Conservation (phyloP, 2,113 vertebrate species). For the Dissostichus mawsoni region DNA sequence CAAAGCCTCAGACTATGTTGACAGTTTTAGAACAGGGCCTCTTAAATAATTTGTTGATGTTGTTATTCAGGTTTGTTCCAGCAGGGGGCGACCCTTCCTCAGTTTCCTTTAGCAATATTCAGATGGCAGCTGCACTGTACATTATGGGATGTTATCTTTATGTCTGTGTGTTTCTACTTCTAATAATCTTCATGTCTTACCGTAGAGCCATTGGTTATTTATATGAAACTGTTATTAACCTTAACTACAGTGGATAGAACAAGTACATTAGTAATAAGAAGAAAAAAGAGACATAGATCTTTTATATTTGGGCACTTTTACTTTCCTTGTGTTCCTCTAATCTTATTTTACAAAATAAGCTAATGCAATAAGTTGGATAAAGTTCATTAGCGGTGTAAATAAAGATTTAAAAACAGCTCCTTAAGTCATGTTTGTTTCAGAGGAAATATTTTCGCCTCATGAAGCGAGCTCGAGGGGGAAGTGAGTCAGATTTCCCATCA, state of each 20-base stretch:
- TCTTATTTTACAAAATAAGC: too few species aligned
- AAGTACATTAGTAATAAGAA: too few species aligned
- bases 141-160: too few species aligned
- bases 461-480: neutral
- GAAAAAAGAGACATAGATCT: too few species aligned
- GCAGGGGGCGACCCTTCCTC: neutral
- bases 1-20: neutral
- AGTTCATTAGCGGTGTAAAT: neutral
- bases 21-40: neutral
- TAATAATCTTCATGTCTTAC: too few species aligned
- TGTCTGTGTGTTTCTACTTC: neutral
- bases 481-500: constrained; percentile 26
- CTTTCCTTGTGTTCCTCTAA: too few species aligned
- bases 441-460: neutral
- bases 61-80: neutral
- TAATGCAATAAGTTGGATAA: neutral
- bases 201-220: too few species aligned
- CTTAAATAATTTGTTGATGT: neutral
- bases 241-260: too few species aligned
- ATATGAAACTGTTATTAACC: too few species aligned
- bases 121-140: too few species aligned
- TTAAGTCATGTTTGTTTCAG: neutral
- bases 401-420: neutral
- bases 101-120: too few species aligned
- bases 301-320: too few species aligned